A percentile compares a stretch with the other conserved stretches of the same genome.
Conservation (phyloP, 2,888 invertebrate genomes). For the Synergus japonicus region DNA sequence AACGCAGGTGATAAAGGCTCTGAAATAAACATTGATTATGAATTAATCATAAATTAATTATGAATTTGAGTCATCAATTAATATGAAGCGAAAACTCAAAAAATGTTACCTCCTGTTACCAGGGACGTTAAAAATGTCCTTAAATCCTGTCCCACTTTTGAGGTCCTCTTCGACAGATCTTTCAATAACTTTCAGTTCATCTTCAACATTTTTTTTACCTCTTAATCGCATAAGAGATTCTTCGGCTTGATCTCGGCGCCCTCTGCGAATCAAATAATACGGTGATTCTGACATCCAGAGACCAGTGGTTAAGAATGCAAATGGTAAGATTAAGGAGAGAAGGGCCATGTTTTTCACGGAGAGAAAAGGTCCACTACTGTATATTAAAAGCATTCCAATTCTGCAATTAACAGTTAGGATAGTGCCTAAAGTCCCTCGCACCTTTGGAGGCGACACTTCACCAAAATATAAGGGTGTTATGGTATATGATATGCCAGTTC, state of each 20-base stretch:
- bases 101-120: neutral
- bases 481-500: constrained; percentile 65
- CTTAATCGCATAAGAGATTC: neutral
- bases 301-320: neutral
- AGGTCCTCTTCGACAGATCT: neutral
- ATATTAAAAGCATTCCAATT: neutral
- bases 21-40: neutral
- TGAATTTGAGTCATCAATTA: no score
- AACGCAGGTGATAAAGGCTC: neutral
- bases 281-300: constrained; percentile 20
- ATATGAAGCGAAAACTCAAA: no score
- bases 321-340: neutral
- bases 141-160: neutral
- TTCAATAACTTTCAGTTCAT: neutral
- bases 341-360: neutral
- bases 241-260: neutral
- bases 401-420: neutral
- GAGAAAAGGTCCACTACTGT: neutral
- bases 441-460: constrained; percentile 65
- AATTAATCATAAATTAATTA: no score
- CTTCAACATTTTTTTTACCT: neutral
- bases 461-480: constrained; percentile 66
- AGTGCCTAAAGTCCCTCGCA: constrained; percentile 64
- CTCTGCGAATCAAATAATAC: neutral
- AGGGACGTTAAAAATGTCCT: neutral